Evolutionary conservation across 2,888 invertebrate genomes (phyloP), one percentile per base, ranked within the genome.

Genomic region (Dryobota labecula): DNA sequence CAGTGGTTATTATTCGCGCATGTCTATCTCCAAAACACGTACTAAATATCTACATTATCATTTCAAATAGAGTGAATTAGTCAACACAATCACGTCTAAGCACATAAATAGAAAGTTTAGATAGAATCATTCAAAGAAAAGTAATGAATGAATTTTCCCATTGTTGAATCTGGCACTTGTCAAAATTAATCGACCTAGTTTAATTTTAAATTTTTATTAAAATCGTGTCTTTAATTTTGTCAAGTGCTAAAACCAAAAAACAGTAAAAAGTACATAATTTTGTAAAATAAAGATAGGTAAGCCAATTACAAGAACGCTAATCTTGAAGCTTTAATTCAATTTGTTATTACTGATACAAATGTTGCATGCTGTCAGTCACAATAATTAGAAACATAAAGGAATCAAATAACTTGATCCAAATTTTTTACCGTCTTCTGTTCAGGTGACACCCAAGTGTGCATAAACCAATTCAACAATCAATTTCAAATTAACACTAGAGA

Each of bases 291-390:
- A 86, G 87, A 88, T 84, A 90, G 86, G 77, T 93, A 84, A 95
- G 95, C 95, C 95, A 95, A 95, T 95, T 93, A 91, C 91, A 89
- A 92, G 88, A 92, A 87, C 68, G 90, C 93, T 94, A 94, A 89
- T 89, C 80, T 82, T 84, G 80, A 94, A 95, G 94, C 94, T 89
- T 88, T 84, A 91, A 80, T 88, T 88, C 85, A 91, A 89, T 89
- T 87, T 90, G 90, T 94, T 93, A 93, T 90, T 90, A 90, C 88
- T 87, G 82, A 88, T 90, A 90, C 83, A 88, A 89, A 87, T 88
- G 81, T 90, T 83, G 94, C 95, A 96, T 96, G 95, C 95, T 90
- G 95, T 96, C 93, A 96, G 95, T 95, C 93, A 96, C 95, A 94
- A 92, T 88, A 87, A 92, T 91, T 90, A 92, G 90, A 90, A 90